phyloP scores from a whole-genome alignment of 2,888 invertebrate genomes.

The Amitus sp. region DNA sequence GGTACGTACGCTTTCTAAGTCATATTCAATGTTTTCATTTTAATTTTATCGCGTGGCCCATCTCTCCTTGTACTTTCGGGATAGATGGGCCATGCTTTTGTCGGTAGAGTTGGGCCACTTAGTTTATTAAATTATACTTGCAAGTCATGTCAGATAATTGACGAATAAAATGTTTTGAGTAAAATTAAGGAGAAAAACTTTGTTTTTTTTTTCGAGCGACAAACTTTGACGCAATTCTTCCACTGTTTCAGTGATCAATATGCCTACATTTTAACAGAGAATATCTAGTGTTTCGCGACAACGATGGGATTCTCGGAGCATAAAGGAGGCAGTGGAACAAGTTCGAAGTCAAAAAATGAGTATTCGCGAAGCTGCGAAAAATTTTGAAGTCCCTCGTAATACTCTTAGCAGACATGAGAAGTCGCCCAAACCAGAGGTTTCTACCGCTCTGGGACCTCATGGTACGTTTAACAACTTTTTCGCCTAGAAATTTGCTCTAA shows the following conservation, averaged over 20 bases:
- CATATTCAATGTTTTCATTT: not conserved
- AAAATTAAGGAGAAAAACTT: not conserved
- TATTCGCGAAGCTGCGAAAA: not conserved
- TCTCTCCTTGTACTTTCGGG: not conserved
- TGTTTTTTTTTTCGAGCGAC: not conserved
- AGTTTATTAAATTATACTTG: not conserved
- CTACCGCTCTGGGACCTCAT: not conserved
- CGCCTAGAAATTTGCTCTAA: not conserved
- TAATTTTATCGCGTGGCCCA: constrained; percentile 1
- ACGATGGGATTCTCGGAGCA: not conserved
- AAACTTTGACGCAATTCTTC: not conserved
- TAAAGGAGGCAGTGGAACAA: not conserved
- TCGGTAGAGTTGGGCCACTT: constrained; percentile 1
- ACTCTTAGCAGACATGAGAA: not conserved
- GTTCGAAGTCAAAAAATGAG: not conserved
- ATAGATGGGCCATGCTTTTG: constrained; percentile 1
- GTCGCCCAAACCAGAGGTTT: not conserved
- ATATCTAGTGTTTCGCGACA: not conserved
- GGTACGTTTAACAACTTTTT: not conserved
- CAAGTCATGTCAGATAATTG: not conserved
- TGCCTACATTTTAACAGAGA: not conserved
- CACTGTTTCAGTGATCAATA: not conserved
- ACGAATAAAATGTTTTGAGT: not conserved
- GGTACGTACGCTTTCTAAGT: not conserved
- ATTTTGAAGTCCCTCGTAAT: not conserved